phyloP scores from a whole-genome alignment of 2,888 invertebrate species.

The Chirona hameri region DNA sequence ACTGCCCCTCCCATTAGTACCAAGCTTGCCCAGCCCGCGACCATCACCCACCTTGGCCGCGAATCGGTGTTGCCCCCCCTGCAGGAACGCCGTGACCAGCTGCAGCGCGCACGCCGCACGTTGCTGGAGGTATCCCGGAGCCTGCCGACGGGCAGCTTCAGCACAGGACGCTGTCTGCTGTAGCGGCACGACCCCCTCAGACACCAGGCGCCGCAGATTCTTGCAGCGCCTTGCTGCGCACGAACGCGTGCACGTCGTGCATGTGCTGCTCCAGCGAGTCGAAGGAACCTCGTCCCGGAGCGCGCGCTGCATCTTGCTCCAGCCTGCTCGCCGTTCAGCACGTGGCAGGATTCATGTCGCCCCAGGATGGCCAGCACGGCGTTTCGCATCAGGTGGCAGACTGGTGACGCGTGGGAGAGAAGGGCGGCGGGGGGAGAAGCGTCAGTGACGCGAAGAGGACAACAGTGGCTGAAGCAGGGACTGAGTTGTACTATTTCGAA shows the following conservation, averaged over 20 bases:
- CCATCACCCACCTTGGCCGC: conserved; percentile 61
- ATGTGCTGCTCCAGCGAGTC: conserved; percentile 76
- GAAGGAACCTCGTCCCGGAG: conserved; percentile 74
- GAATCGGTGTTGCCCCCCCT: conserved; percentile 82
- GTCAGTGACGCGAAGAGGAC: too few relatives aligned
- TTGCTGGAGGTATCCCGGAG: conserved; percentile 76
- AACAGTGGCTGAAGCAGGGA: too few relatives aligned
- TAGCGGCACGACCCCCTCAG: conserved; percentile 75
- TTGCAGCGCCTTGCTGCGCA: conserved; percentile 65
- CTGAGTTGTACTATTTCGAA: too few relatives aligned
- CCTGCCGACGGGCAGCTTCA: conserved; percentile 64
- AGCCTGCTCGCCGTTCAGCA: conserved; percentile 70
- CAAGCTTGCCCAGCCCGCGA: neutral
- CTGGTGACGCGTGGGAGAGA: conserved; percentile 46
- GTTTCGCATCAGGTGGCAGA: conserved; percentile 64
- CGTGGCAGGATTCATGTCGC: conserved; percentile 66
- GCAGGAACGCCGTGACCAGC: conserved; percentile 70
- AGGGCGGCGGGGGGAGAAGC: neutral
- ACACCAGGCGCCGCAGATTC: conserved; percentile 61
- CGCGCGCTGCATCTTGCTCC: conserved; percentile 60
- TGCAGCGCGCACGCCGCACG: conserved; percentile 82
- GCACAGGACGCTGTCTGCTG: conserved; percentile 61
- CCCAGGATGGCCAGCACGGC: conserved; percentile 78
- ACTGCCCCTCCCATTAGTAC: too few relatives aligned
- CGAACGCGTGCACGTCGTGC: conserved; percentile 77